A percentile compares a stretch with the other conserved stretches of the same genome.
phyloP scores from a whole-genome alignment of 2,113 vertebrate species.

The Eublepharis macularius region DNA sequence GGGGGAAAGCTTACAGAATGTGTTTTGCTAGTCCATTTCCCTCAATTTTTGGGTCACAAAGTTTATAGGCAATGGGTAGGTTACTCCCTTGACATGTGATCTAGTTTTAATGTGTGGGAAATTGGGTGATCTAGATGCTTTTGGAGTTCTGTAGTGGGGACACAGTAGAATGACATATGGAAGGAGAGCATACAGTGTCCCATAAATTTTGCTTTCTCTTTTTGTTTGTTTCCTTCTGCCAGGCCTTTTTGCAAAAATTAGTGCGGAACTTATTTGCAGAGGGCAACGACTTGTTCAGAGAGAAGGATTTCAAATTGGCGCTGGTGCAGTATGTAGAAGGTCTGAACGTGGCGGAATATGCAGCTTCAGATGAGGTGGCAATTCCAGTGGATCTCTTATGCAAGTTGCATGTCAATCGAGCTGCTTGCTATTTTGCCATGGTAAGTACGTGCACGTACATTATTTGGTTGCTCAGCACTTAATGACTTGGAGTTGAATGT shows the following conservation, averaged over 20 bases:
- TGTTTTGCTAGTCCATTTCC: background rate
- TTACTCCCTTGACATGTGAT: too few species aligned
- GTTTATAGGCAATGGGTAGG: too few species aligned
- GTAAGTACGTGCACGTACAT: constrained; percentile 72
- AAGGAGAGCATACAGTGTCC: background rate
- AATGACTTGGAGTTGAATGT: background rate
- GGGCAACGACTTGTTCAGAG: constrained; percentile 86
- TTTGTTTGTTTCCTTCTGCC: background rate
- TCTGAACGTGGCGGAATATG: constrained; percentile 85
- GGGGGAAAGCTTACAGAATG: too few species aligned
- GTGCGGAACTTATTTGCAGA: constrained; percentile 90
- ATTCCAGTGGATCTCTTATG: constrained; percentile 84
- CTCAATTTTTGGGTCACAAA: background rate
- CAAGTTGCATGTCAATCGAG: constrained; percentile 89
- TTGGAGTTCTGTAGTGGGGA: background rate
- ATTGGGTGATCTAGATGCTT: background rate
- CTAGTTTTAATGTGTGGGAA: background rate
- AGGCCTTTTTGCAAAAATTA: constrained; percentile 89
- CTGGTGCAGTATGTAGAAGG: constrained; percentile 88
- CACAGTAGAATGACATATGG: background rate
- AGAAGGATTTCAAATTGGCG: constrained; percentile 80
- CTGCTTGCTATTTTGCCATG: constrained; percentile 87
- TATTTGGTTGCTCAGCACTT: background rate
- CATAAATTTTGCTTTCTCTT: background rate
- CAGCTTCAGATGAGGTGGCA: constrained; percentile 78